Conservation (phyloP, 2,113 vertebrate species). For the Nerophis lumbriciformis region DNA sequence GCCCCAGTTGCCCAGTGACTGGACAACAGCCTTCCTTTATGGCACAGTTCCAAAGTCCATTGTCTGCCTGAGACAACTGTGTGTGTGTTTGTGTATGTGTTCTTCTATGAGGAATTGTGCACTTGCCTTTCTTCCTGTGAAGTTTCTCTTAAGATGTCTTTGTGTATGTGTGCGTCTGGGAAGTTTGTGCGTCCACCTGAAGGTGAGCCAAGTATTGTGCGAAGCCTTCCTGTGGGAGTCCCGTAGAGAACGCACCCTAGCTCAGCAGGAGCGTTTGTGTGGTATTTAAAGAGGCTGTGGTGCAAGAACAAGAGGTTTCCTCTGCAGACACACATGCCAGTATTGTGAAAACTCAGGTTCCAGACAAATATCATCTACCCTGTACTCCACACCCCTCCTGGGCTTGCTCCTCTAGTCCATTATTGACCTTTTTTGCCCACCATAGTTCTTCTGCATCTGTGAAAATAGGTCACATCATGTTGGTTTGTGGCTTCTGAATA, state of each 20-base stretch:
- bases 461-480: no score
- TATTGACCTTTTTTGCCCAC: not conserved
- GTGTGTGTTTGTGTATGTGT: constrained; percentile 29
- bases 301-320: constrained; percentile 43
- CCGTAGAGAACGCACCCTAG: constrained; percentile 42
- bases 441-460: not conserved
- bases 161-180: constrained; percentile 26
- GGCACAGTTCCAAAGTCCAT: constrained; percentile 64
- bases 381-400: no score
- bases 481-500: no score
- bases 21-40: constrained; percentile 63
- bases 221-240: constrained; percentile 61
- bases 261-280: constrained; percentile 26
- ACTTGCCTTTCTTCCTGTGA: constrained; percentile 22
- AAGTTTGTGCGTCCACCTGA: constrained; percentile 34
- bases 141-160: constrained; percentile 32
- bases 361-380: not conserved
- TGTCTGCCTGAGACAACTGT: constrained; percentile 42
- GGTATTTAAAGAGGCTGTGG: no score
- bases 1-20: constrained; percentile 70
- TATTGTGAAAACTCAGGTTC: constrained; percentile 18
- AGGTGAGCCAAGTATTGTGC: constrained; percentile 62
- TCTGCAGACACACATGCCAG: constrained; percentile 37
- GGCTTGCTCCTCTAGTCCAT: not conserved
- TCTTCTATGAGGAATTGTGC: constrained; percentile 28